Conservation (phyloP, 2,888 invertebrate genomes). For the Laspeyria flexula region DNA sequence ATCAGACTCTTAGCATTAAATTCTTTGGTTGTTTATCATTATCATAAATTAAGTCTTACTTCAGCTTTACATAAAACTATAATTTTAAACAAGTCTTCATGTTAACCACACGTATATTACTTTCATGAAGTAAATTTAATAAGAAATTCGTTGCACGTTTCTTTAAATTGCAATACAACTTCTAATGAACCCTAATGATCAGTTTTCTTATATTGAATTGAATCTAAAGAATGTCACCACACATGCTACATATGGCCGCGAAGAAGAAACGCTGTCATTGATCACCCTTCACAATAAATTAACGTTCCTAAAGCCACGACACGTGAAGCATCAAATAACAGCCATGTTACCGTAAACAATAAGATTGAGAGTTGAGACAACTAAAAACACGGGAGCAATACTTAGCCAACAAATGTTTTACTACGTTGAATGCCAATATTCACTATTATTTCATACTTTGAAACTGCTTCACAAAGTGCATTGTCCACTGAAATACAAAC, state of each 20-base stretch:
- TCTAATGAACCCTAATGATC: background rate
- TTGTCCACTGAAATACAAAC: constrained; percentile 6
- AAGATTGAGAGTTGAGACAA: constrained; percentile 38
- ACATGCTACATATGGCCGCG: background rate
- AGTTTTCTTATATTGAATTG: constrained; percentile 1
- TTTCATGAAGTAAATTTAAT: too few species aligned
- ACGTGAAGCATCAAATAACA: constrained; percentile 29
- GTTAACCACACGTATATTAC: too few species aligned
- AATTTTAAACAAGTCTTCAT: too few species aligned
- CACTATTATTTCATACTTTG: constrained; percentile 51
- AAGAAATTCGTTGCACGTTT: background rate
- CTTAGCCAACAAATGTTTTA: constrained; percentile 32
- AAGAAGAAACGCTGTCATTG: constrained; percentile 1
- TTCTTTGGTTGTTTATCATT: too few species aligned
- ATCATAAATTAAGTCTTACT: too few species aligned
- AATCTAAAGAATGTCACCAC: constrained; percentile 3
- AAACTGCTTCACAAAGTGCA: constrained; percentile 44
- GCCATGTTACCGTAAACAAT: constrained; percentile 17
- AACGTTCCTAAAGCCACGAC: constrained; percentile 31
- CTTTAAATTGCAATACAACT: background rate
- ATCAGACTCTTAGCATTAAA: too few species aligned
- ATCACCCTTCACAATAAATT: constrained; percentile 14
- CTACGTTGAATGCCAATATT: constrained; percentile 51
- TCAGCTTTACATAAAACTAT: too few species aligned
- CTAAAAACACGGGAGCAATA: constrained; percentile 41